Conservation (phyloP, 2,113 vertebrate species). For the Nicator chloris region DNA sequence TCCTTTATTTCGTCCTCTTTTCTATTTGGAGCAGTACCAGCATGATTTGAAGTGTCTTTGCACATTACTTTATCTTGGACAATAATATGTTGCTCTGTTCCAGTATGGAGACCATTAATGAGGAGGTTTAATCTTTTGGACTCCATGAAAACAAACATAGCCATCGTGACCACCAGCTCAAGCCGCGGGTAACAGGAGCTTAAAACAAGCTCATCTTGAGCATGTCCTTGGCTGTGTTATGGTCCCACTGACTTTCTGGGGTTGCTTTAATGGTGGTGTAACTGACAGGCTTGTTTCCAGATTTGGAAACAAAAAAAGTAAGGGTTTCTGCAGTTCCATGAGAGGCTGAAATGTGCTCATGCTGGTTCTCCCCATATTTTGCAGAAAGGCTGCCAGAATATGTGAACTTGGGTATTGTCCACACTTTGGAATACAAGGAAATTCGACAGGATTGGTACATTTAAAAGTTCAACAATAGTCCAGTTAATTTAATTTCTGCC, state of each 20-base stretch:
- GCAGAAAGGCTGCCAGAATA: background rate
- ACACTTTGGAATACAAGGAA: background rate
- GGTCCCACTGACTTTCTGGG: background rate
- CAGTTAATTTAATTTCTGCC: background rate
- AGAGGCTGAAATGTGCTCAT: background rate
- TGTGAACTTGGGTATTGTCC: background rate
- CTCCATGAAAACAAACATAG: background rate
- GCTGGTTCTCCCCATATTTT: background rate
- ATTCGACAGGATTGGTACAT: background rate
- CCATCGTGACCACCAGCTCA: background rate
- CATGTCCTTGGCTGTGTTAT: background rate
- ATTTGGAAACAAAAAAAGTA: background rate
- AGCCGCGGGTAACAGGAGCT: background rate
- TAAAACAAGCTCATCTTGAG: background rate
- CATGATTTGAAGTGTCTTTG: background rate
- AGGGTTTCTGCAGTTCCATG: background rate
- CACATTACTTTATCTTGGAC: background rate
- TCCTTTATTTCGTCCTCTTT: background rate
- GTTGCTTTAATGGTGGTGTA: background rate
- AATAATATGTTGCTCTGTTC: background rate
- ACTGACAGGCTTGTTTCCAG: background rate
- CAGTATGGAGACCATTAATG: background rate
- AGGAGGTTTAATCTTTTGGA: background rate
- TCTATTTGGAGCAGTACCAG: background rate
- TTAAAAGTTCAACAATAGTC: background rate